Evolutionary conservation across 2,797 vertebrate genomes (phyloP).

Genomic region (Danio kyathit): DNA sequence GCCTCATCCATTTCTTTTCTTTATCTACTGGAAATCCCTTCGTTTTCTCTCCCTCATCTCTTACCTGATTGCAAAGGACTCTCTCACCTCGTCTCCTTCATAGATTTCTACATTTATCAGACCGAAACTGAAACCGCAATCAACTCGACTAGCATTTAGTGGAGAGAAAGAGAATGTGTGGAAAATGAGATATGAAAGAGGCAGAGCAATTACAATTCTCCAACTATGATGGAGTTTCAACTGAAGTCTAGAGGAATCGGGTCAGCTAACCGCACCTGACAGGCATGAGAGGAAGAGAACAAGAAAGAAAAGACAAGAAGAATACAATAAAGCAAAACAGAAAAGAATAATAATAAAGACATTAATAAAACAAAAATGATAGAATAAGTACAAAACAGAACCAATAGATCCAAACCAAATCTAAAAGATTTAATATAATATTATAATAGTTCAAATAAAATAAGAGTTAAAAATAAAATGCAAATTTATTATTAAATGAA

Average conservation of each 20-base stretch:
- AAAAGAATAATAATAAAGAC: not conserved
- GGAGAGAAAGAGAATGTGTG: not conserved
- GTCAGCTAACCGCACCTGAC: slow-evolving; percentile 45
- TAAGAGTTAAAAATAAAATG: not conserved
- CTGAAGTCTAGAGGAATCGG: slow-evolving; percentile 43
- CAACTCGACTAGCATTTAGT: slow-evolving; percentile 27
- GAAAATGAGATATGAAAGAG: not conserved
- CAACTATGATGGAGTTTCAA: slow-evolving; percentile 40
- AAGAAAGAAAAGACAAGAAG: not conserved
- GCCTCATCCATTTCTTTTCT: not conserved
- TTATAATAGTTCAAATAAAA: not conserved
- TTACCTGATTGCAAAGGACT: slow-evolving; percentile 19
- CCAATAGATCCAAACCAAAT: not conserved
- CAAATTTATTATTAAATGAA: not conserved
- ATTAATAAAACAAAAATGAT: not conserved
- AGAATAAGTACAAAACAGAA: not conserved
- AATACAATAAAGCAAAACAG: not conserved
- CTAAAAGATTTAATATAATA: too few species aligned
- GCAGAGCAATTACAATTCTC: slow-evolving; percentile 28
- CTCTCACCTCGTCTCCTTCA: not conserved
- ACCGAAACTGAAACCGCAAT: slow-evolving; percentile 12
- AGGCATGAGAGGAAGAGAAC: slow-evolving; percentile 14
- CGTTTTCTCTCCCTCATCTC: slow-evolving; percentile 23
- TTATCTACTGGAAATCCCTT: not conserved
- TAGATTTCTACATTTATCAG: slow-evolving; percentile 26